Evolutionary conservation across 37 sponge, comb jelly and placozoan species (phyloP), one percentile per base, ranked within the genome.

Genomic region (Bolinopsis microptera): DNA sequence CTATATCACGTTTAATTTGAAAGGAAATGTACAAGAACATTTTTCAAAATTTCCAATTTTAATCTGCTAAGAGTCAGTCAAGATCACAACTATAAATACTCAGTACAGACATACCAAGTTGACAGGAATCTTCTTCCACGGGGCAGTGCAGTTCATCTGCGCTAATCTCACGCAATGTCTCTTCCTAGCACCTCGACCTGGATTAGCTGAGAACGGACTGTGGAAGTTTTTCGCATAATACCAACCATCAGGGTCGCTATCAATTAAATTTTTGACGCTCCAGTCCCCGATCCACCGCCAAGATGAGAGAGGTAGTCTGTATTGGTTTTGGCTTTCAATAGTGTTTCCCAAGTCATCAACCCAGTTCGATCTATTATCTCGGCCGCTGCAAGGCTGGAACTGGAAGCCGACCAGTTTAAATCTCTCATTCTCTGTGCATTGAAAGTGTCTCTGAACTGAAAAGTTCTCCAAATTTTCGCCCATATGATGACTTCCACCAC

Each of bases 61-160:
- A n/a, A n/a, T n/a, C n/a, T n/a, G n/a, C n/a, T n/a, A n/a, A n/a
- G n/a, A n/a, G n/a, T n/a, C n/a, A n/a, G n/a, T n/a, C n/a, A n/a
- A n/a, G n/a, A n/a, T n/a, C n/a, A n/a, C n/a, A n/a, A n/a, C n/a
- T n/a, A n/a, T n/a, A n/a, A n/a, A n/a, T n/a, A n/a, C n/a, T n/a
- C n/a, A n/a, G n/a, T n/a, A n/a, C n/a, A 48, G 13, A 48, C 61
- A 13, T 48, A 48, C 61, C 61, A 48, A 48, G 61, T 48, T 48
- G 61, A 28, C 31, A n/a, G 75, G 75, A 72, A 72, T 72, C 26
- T 72, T 72, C 75, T 72, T 72, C 75, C 75, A 72, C 13, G 75
- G 75, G 26, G 75, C 75, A n/a, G 31, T 8, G 5, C 26, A n/a
- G 31, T 72, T 28, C 75, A 72, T 30, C 75, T 28, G 26, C 3